Evolutionary conservation across 2,888 invertebrate genomes (phyloP), one percentile per base, ranked within the genome.

Genomic region (Hoplodrina blanda): DNA sequence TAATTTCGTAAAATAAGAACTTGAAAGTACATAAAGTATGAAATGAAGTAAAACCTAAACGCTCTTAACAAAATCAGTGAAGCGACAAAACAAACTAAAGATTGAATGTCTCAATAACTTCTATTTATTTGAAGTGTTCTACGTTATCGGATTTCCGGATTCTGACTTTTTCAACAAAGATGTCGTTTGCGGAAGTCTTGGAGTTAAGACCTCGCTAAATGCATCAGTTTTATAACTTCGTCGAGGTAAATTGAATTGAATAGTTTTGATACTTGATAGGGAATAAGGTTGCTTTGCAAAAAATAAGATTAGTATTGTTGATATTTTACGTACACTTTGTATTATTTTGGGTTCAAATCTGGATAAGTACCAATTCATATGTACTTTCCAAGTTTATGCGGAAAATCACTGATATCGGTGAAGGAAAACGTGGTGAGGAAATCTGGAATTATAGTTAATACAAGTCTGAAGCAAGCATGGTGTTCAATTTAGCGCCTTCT

Each of bases 91-190:
- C 70, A 55, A 77, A 70, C 76, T 76, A 70, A 54, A 52, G 52
- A 78, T 59, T 61, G 63, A 66, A 80, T 55, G 81, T 76, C 66
- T 80, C 77, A 80, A 80, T 80, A 76, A 80, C 76, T 80, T 71
- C 56, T 64, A 80, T 80, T 71, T 78, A 63, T 76, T 78, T 66
- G 56, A 80, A 77, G 76, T 77, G 76, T 80, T 77, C 53, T 46
- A 37, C 56, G 60, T 76, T 80, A 76, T 76, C 71, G 56, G 76
- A 65, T 70, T 70, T 57, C 54, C 37, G 66, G 55, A 37, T 60
- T 56, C 62, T 53, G 19, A 65, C 55, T 69, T 76, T 69, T 80
- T 61, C 33, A 62, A 67, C 81, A 62, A 80, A 80, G 62, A 75
- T 30, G 25, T 74, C 53, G 52, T 62, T 75, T 37, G 44, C 53